Evolutionary conservation across 2,113 vertebrate genomes (phyloP).

Genomic region (Petaurus breviceps): DNA sequence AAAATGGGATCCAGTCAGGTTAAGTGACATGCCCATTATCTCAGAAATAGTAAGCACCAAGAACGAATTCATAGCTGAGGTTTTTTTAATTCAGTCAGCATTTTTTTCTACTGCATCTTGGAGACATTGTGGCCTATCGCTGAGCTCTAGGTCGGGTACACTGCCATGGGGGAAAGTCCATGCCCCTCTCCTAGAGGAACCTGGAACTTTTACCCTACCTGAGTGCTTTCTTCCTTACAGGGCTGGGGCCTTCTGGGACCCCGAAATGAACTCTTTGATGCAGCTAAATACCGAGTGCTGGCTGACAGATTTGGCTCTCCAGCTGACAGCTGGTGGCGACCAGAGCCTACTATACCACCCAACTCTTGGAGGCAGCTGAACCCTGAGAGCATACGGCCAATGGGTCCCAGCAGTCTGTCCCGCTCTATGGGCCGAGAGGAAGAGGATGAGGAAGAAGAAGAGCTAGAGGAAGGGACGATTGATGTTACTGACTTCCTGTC

Average conservation of each 20-base stretch:
- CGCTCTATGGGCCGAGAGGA: conserved; percentile 84
- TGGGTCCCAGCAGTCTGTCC: conserved; percentile 80
- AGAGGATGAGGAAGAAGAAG: conserved; percentile 85
- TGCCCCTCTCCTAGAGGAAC: not conserved
- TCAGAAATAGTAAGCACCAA: not conserved
- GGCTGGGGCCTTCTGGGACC: conserved; percentile 93
- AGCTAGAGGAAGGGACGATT: conserved; percentile 81
- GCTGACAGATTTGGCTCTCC: conserved; percentile 83
- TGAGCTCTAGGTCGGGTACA: not conserved
- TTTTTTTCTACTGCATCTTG: not conserved
- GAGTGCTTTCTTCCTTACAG: conserved; percentile 71
- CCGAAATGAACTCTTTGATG: conserved; percentile 87
- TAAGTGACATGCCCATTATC: not conserved
- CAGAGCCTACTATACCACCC: conserved; percentile 83
- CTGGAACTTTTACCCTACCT: not conserved
- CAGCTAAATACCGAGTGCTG: conserved; percentile 79
- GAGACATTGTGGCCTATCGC: not conserved
- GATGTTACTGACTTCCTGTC: conserved; percentile 75
- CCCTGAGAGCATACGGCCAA: conserved; percentile 84
- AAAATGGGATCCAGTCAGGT: not conserved
- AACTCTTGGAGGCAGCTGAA: conserved; percentile 86
- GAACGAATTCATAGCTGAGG: not conserved
- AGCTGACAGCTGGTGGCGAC: conserved; percentile 85
- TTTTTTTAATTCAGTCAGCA: not conserved
- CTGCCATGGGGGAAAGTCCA: not conserved